Base-by-base conservation (phyloP, 1,140 invertebrate species). In the Cephus cinctus region DNA sequence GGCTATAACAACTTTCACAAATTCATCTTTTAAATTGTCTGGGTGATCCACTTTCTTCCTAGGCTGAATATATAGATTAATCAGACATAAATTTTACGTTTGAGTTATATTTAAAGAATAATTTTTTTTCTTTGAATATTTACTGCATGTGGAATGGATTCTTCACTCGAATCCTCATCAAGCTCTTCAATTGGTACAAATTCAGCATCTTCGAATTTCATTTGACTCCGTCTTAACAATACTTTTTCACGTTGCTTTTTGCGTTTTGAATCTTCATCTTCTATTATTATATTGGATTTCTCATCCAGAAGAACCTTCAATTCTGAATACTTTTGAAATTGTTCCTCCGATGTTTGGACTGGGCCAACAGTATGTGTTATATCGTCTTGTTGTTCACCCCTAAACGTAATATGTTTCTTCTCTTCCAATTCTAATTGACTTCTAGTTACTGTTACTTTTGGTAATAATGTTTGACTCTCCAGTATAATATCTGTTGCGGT, bases 281-380 rank as follows among this genome's bases (percentile, higher is more conserved):
- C 54, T 5, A 64, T 12, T n/a, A 69, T 49, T 14, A 65, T 39
- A 39, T 64, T 66, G 6, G 50, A 49, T 16, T 63, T 16, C 34
- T 69, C 65, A 32, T 67, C 59, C 19, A 67, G 22, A 30, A 67
- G 56, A 8, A 67, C 50, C 65, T 27, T 27, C n/a, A 27, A 27
- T 27, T n/a, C 25, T n/a, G n/a, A 27, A 27, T 27, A 27, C n/a
- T 27, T 27, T 8, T 6, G 25, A 8, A n/a, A 27, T 27, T 6
- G 25, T 8, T 6, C 6, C n/a, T 27, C 25, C 25, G 25, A 6
- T n/a, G n/a, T 27, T n/a, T 27, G 6, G 25, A n/a, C n/a, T 27
- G 25, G 25, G n/a, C 6, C 25, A 27, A n/a, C 6, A 8, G n/a
- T n/a, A 8, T n/a, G 18, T 41, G 15, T 9, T 19, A 11, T 12